phyloP scores from a whole-genome alignment of 2,888 invertebrate genomes.

The Phorcus lineatus region DNA sequence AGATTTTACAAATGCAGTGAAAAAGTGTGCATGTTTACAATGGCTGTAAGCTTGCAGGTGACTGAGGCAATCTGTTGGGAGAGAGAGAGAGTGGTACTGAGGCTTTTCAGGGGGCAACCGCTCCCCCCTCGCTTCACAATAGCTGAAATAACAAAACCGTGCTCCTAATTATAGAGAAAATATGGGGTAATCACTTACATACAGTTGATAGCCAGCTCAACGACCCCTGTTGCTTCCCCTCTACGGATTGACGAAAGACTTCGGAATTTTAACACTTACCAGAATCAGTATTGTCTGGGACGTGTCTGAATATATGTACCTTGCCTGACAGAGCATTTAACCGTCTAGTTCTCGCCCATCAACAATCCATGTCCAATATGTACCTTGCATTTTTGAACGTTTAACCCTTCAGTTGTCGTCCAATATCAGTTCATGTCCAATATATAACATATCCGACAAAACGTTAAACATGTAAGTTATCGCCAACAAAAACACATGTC shows the following conservation, averaged over 20 bases:
- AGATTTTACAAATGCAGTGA: not conserved
- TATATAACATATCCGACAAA: too few species aligned
- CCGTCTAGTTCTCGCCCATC: too few species aligned
- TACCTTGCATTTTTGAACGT: too few species aligned
- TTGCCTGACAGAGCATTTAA: too few species aligned
- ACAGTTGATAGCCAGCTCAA: not conserved
- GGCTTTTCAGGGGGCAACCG: not conserved
- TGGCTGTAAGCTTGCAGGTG: not conserved
- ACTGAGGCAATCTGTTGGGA: too few species aligned
- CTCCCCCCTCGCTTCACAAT: constrained; percentile 19
- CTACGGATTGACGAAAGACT: constrained; percentile 15
- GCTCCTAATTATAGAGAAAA: constrained; percentile 21
- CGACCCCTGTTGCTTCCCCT: not conserved
- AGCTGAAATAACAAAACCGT: constrained; percentile 25
- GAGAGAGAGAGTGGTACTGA: too few species aligned
- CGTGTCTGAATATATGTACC: too few species aligned
- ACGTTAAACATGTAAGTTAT: too few species aligned
- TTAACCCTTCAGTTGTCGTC: too few species aligned
- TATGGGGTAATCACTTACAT: constrained; percentile 11
- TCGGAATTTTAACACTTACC: constrained; percentile 23
- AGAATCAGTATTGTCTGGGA: constrained; percentile 8
- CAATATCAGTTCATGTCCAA: too few species aligned
- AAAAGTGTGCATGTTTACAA: constrained; percentile 1
- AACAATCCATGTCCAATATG: too few species aligned
- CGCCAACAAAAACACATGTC: too few species aligned